Evolutionary conservation across 37 sponge, comb jelly and placozoan genomes (phyloP), one percentile per base, ranked within the genome.

Genomic region (Trichoplax adhaerens): DNA sequence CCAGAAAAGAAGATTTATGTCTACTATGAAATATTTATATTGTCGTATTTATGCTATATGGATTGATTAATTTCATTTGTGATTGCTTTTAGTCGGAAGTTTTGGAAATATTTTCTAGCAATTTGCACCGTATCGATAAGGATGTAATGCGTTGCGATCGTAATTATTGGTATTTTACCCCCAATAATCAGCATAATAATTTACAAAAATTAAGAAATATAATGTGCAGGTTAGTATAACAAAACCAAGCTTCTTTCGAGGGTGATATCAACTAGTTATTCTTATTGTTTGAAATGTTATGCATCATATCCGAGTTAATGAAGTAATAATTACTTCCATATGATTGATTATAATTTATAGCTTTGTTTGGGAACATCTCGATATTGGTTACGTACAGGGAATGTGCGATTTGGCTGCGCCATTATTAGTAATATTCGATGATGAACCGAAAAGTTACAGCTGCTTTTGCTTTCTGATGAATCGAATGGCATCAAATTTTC

Each of bases 361-460:
- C 50, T 93, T 86, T 53, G 83, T 88, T 62, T 93, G 94, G 94
- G 65, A 58, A 12, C 81, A 88, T 68, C 64, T 75, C 8, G 78
- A 77, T n/a, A 80, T 81, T 1, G 87, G 81, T 49, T 84, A 84
- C 66, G 73, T 76, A 4, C 95, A 94, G 70, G 95, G 95, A 1
- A 94, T 94, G 95, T 87, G 88, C 70, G 95, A 94, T 80, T 85
- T 94, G 2, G 79, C 90, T 48, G 87, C 91, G 63, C 95, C 95
- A 4, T 81, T 94, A 46, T 70, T 94, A 57, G 95, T 94, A 7
- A 58, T 87, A 51, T 63, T 90, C 54, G 83, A 90, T 62, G 80
- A 87, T 55, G 84, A 81, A 77, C 51, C 51, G 77, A 6, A 29
- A 3, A 53, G 56, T 58, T 84, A 81, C 68, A 54, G 65, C 68